phyloP scores from a whole-genome alignment of 2,797 vertebrate genomes.

The Hemitrygon akajei region DNA sequence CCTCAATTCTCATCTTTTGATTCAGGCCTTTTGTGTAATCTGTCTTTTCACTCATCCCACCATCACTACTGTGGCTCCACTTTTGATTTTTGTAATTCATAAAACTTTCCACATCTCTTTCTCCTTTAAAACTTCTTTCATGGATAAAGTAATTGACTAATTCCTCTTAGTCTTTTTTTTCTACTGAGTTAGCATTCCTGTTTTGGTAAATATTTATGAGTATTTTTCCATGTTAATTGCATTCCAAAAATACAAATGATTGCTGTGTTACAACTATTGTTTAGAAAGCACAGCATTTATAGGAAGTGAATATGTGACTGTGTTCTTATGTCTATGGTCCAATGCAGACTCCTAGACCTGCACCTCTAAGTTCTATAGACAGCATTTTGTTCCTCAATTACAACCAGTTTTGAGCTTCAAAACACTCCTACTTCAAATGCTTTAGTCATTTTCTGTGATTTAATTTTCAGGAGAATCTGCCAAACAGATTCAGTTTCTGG shows the following conservation, averaged over 20 bases:
- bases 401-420: not conserved
- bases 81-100: slow-evolving; percentile 8
- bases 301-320: not conserved
- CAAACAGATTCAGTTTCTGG: slow-evolving; percentile 92
- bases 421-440: not conserved
- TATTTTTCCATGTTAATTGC: not conserved
- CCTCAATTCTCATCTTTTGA: not conserved
- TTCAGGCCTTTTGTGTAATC: not conserved
- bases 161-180: not conserved
- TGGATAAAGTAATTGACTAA: not conserved
- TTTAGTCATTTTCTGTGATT: not conserved
- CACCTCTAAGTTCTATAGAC: too few species aligned
- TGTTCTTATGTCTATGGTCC: not conserved
- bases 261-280: not conserved
- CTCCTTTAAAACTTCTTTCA: not conserved
- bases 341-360: not conserved
- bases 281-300: not conserved
- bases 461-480: slow-evolving; percentile 74
- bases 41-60: not conserved
- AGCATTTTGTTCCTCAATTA: not conserved
- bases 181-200: not conserved
- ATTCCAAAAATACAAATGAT: not conserved
- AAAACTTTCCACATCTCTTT: not conserved
- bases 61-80: too few species aligned
- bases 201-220: not conserved